These are phyloP conservation scores for Prosopocoilus inquinatus DNA, from an alignment of 2,888 invertebrate species.

Conservation along the genomic window DNA sequence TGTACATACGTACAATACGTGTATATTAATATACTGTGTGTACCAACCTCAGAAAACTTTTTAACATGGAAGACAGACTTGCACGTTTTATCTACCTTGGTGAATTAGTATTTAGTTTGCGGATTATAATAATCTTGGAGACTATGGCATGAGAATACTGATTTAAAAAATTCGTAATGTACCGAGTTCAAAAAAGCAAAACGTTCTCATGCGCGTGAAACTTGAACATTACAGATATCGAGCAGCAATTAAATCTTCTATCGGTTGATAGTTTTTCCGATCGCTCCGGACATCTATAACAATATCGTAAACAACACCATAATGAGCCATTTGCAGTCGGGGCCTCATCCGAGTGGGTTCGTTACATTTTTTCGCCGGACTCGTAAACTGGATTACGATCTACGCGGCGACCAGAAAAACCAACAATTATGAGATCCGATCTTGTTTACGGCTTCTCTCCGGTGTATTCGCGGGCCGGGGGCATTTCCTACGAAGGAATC, in stretches of 20 bases:
- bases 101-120: no score
- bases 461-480: not conserved
- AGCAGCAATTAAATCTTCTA: slow-evolving; percentile 25
- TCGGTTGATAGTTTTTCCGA: slow-evolving; percentile 29
- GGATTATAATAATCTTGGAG: no score
- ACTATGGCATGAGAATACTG: not conserved
- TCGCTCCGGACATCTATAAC: slow-evolving; percentile 39
- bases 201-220: slow-evolving; percentile 7
- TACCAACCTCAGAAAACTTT: no score
- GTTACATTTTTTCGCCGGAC: slow-evolving; percentile 30
- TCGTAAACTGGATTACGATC: slow-evolving; percentile 27
- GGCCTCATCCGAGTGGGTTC: slow-evolving; percentile 29
- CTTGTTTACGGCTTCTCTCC: slow-evolving; percentile 13
- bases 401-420: slow-evolving; percentile 19
- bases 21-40: no score
- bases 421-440: slow-evolving; percentile 13
- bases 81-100: no score
- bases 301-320: slow-evolving; percentile 42
- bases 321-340: slow-evolving; percentile 35
- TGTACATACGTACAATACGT: no score
- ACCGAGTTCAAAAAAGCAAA: not conserved
- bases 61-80: no score
- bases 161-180: not conserved
- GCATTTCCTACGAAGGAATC: slow-evolving; percentile 14
- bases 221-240: slow-evolving; percentile 10